Percentiles rank a stretch among this genome's conserved stretches.
Conservation (phyloP, 2,797 vertebrate genomes). For the Pseudomugil tenellus region DNA sequence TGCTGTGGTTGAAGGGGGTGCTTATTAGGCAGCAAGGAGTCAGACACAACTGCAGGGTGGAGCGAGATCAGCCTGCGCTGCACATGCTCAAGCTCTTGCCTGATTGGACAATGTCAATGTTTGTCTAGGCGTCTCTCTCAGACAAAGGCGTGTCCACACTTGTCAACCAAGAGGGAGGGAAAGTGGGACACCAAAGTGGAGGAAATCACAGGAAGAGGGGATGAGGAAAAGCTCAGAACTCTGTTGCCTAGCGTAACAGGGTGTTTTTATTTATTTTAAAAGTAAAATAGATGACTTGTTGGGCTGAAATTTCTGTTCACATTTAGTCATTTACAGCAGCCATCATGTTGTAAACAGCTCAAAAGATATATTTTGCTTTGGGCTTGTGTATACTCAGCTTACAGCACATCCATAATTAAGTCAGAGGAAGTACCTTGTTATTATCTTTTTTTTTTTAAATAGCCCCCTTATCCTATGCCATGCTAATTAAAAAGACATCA, state of each 20-base stretch:
- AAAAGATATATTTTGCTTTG: conserved; percentile 18
- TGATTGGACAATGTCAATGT: conserved; percentile 67
- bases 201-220: conserved; percentile 14
- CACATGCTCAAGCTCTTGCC: conserved; percentile 34
- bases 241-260: conserved; percentile 6
- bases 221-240: conserved; percentile 8
- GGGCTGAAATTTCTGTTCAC: conserved; percentile 8
- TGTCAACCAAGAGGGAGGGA: conserved; percentile 48
- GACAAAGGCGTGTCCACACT: conserved; percentile 73
- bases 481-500: conserved; percentile 67
- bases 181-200: conserved; percentile 40
- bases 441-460: conserved; percentile 54
- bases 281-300: conserved; percentile 17
- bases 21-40: conserved; percentile 71
- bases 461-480: conserved; percentile 47
- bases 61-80: conserved; percentile 53
- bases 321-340: conserved; percentile 29
- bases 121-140: conserved; percentile 72
- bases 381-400: conserved; percentile 22
- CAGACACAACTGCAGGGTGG: conserved; percentile 75
- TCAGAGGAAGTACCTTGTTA: conserved; percentile 63
- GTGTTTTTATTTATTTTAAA: conserved; percentile 15
- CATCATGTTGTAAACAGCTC: conserved; percentile 24
- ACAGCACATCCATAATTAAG: conserved; percentile 47
- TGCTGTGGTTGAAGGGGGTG: conserved; percentile 65